Evolutionary conservation across 1,140 invertebrate genomes (phyloP).

Genomic region (Micrasema longulum): DNA sequence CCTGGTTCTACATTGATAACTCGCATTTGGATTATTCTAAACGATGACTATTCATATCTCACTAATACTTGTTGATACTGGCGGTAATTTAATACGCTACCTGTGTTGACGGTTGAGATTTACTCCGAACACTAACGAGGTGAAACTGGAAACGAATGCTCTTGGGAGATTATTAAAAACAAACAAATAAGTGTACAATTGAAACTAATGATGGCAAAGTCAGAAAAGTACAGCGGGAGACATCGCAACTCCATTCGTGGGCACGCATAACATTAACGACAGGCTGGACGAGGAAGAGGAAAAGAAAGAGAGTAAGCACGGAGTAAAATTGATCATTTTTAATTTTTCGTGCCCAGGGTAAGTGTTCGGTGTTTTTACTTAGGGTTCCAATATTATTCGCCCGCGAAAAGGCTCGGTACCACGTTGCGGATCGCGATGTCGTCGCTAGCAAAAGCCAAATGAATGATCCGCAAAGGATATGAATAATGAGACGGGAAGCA

Average conservation of each 20-base stretch:
- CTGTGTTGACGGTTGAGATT: conserved; percentile 4
- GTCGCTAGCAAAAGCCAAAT: conserved; percentile 48
- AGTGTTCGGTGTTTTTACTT: background rate
- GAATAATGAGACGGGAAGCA: no score
- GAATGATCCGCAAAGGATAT: conserved; percentile 52
- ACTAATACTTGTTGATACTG: no score
- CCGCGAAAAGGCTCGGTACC: no score
- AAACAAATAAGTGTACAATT: conserved; percentile 53
- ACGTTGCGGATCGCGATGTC: background rate
- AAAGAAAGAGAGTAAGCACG: background rate
- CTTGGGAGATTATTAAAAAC: conserved; percentile 39
- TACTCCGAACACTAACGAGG: conserved; percentile 26
- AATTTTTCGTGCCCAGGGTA: background rate
- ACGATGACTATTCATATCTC: no score
- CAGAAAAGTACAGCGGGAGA: conserved; percentile 34
- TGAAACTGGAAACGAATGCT: conserved; percentile 36
- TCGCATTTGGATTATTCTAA: no score
- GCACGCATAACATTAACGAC: conserved; percentile 52
- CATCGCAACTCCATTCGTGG: conserved; percentile 44
- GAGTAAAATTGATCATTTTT: no score
- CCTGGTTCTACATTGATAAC: no score
- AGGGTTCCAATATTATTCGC: background rate
- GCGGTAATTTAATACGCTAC: conserved; percentile 1
- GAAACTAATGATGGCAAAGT: conserved; percentile 54
- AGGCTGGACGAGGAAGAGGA: background rate